Conservation (phyloP, 2,113 vertebrate genomes). For the Chaetorhynchus papuensis region DNA sequence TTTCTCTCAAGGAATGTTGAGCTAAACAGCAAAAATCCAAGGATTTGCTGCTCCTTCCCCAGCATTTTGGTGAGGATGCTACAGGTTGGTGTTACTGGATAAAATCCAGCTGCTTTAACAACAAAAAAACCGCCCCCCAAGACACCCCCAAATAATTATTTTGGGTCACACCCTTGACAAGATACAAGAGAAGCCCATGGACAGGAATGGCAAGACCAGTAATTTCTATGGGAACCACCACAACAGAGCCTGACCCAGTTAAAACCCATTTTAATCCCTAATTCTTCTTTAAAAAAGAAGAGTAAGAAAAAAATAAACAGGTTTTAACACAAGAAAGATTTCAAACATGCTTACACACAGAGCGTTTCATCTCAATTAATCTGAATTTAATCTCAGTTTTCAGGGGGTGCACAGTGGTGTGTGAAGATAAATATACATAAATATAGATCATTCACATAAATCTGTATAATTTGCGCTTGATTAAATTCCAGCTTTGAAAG, state of each 20-base stretch:
- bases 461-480: accelerated
- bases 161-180: background rate
- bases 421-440: background rate
- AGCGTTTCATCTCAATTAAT: background rate
- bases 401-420: accelerated
- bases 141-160: background rate
- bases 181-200: background rate
- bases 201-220: accelerated
- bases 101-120: background rate
- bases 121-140: background rate
- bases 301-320: accelerated
- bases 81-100: accelerated
- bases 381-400: background rate
- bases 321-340: background rate
- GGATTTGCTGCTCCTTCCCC: background rate
- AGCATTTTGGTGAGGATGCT: accelerated
- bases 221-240: background rate
- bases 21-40: background rate
- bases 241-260: background rate
- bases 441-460: background rate
- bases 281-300: background rate
- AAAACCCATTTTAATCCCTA: background rate
- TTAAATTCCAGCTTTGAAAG: background rate
- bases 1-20: background rate
- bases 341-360: background rate